Evolutionary conservation across 2,113 vertebrate genomes (phyloP).

Genomic region (Cyprinodon variegatus): DNA sequence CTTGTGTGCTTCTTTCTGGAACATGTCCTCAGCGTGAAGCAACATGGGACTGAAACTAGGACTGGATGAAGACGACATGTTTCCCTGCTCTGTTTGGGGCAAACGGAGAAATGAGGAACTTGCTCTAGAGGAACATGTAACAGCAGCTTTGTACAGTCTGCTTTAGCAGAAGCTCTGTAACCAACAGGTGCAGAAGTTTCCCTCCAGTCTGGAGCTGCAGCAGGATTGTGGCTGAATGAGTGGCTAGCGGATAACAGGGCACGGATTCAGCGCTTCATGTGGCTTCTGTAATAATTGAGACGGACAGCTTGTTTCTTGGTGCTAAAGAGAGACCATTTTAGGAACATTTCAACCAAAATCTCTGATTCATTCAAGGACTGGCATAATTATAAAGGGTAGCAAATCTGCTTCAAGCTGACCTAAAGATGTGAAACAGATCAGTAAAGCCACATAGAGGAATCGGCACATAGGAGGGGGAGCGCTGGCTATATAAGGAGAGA

Average conservation of each 20-base stretch:
- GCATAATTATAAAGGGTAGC: too few relatives aligned
- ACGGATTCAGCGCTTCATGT: too few relatives aligned
- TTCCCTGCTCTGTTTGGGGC: neutral
- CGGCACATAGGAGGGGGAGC: neutral
- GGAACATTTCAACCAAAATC: too few relatives aligned
- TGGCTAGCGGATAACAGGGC: too few relatives aligned
- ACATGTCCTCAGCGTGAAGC: neutral
- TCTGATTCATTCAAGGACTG: too few relatives aligned
- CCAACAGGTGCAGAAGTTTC: neutral
- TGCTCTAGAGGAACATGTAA: slow-evolving; percentile 1
- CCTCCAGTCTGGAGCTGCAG: neutral
- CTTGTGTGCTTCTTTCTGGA: too few relatives aligned
- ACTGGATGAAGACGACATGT: neutral
- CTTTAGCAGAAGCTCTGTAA: neutral
- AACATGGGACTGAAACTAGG: neutral
- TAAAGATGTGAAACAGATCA: neutral
- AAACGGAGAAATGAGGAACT: neutral
- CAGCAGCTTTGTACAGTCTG: slow-evolving; percentile 7
- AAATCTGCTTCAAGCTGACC: neutral
- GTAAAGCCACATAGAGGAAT: neutral
- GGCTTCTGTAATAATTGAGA: too few relatives aligned
- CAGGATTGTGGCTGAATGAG: neutral
- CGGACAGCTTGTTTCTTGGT: too few relatives aligned
- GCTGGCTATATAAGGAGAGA: neutral
- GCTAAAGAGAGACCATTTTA: too few relatives aligned